phyloP scores from a whole-genome alignment of 2,113 vertebrate genomes.

The Tychaedon coryphoeus region DNA sequence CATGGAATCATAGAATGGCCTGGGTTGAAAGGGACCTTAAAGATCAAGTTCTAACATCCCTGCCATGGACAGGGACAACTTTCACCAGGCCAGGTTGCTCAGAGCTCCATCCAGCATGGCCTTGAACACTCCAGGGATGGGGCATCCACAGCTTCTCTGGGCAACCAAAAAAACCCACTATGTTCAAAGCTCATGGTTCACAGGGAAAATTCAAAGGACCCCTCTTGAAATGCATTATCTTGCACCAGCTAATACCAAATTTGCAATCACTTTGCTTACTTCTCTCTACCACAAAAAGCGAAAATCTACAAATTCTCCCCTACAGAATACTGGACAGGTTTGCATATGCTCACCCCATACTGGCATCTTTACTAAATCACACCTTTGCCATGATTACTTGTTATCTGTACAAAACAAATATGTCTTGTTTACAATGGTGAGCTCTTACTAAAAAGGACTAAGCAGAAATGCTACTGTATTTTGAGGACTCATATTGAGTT shows the following conservation, averaged over 20 bases:
- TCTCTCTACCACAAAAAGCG: neutral
- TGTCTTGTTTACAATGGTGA: neutral
- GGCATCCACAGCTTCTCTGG: neutral
- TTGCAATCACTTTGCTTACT: neutral
- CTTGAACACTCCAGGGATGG: neutral
- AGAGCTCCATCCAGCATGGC: neutral
- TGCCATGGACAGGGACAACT: neutral
- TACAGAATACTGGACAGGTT: neutral
- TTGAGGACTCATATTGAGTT: neutral
- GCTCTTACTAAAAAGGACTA: neutral
- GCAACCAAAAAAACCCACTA: neutral
- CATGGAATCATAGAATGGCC: neutral
- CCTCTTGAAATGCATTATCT: neutral
- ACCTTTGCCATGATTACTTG: neutral
- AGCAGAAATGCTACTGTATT: neutral
- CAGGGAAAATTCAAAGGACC: neutral
- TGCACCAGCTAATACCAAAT: neutral
- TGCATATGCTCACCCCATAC: neutral
- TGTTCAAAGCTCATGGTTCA: neutral
- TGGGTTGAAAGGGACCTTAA: neutral
- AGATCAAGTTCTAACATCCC: neutral
- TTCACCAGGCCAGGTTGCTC: neutral
- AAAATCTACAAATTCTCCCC: neutral
- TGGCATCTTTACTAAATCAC: neutral
- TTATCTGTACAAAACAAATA: neutral